Conservation (phyloP, 2,113 vertebrate genomes). For the Sisor rabdophorus region DNA sequence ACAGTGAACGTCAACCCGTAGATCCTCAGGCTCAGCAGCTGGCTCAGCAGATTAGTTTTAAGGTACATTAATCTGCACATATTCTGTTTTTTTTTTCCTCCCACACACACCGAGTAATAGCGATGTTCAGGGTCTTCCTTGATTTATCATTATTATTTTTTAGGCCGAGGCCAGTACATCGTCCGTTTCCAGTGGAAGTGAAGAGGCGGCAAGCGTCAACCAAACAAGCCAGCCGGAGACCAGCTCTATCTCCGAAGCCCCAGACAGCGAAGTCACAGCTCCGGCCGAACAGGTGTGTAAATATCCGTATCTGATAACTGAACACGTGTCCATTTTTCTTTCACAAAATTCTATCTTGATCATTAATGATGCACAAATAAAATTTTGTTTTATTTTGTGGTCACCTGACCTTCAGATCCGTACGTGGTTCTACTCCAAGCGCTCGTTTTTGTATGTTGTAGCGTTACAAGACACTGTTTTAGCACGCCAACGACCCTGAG, state of each 20-base stretch:
- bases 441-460: too few relatives aligned
- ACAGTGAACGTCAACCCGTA: slow-evolving; percentile 76
- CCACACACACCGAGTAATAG: not conserved
- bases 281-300: slow-evolving; percentile 59
- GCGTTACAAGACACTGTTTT: too few relatives aligned
- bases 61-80: slow-evolving; percentile 68
- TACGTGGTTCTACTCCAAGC: too few relatives aligned
- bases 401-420: too few relatives aligned
- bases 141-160: not conserved
- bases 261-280: slow-evolving; percentile 34
- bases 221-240: slow-evolving; percentile 29
- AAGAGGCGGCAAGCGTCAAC: slow-evolving; percentile 36
- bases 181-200: slow-evolving; percentile 49
- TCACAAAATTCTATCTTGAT: too few relatives aligned
- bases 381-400: too few relatives aligned
- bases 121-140: not conserved
- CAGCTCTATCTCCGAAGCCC: slow-evolving; percentile 26
- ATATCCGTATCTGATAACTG: not conserved
- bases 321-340: too few relatives aligned
- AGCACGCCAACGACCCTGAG: too few relatives aligned
- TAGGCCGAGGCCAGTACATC: slow-evolving; percentile 67
- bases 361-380: too few relatives aligned
- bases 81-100: not conserved
- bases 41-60: slow-evolving; percentile 94
- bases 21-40: slow-evolving; percentile 84